Evolutionary conservation across 2,113 vertebrate genomes (phyloP).

Genomic region (Oreochromis niloticus): DNA sequence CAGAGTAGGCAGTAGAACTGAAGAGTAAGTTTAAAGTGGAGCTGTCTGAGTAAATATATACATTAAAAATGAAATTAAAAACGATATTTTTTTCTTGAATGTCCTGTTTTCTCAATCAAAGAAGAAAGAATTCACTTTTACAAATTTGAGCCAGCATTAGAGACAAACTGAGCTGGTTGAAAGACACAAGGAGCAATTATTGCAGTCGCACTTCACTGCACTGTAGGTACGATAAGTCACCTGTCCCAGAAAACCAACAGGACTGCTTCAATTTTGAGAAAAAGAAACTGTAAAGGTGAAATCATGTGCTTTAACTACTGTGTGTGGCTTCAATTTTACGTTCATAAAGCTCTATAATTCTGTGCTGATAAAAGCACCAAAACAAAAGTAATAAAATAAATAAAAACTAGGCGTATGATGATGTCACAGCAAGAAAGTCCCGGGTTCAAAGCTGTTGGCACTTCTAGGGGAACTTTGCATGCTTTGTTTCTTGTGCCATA

Average conservation of each 20-base stretch:
- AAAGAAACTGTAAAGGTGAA: neutral
- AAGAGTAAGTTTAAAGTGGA: neutral
- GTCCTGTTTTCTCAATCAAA: neutral
- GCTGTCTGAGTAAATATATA: neutral
- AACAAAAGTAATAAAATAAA: neutral
- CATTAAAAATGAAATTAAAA: neutral
- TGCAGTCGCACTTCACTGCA: neutral
- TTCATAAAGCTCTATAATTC: neutral
- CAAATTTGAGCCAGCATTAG: neutral
- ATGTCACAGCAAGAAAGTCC: neutral
- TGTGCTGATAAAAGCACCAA: neutral
- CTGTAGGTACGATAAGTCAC: neutral
- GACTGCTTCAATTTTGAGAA: neutral
- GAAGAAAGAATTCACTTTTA: neutral
- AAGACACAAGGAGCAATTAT: neutral
- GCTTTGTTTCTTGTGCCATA: neutral
- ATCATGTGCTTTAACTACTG: neutral
- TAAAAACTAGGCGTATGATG: too few species aligned
- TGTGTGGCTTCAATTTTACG: rapidly evolving
- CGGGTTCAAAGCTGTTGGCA: rapidly evolving
- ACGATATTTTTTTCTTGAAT: rapidly evolving
- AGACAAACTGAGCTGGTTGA: neutral
- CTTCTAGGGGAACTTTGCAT: neutral
- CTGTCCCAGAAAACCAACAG: neutral
- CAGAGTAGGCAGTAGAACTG: neutral